Base-by-base conservation (phyloP, 2,888 invertebrate species). In the Sussaba pulchella region DNA sequence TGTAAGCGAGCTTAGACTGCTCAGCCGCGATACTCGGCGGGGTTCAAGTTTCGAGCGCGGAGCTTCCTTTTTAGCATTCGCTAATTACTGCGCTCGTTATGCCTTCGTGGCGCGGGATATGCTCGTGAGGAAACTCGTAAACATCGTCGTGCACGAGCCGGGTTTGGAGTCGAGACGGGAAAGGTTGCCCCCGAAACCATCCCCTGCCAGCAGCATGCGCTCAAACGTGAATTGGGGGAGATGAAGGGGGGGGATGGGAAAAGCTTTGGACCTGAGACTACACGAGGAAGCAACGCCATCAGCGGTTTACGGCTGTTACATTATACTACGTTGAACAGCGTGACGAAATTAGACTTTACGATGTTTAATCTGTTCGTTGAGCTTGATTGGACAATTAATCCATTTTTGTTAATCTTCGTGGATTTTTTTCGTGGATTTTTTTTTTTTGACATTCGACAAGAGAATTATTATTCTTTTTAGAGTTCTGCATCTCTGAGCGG, bases 81-180 rank as follows among this genome's bases (percentile, higher is more conserved):
- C 77, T 81, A 81, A 81, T 81, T 81, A 81, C 77, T 19, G 54
- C 19, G 69, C 81, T 77, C 81, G 73, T 77, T 74, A 77, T 77
- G 70, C 77, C 77, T 74, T 66, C 57, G 57, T 70, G 70, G 57
- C 31, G 59, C 45, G 59, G 57, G 59, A 69, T 77, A 66, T 50
- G 57, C 77, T 70, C 64, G 64, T 59, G 77, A 66, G 77, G 73
- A 81, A 81, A 70, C 81, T 77, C 81, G 73, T 77, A 77, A 81
- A 77, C 81, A 77, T 77, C 19, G 70, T 70, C 66, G 47, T 66
- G 72, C 77, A 76, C 66, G 45, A 63, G 50, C 39, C 41, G 63
- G 39, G 17, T 21, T 19, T 39, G 39, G 66, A 41, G 52, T 17
- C 21, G 50, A 14, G 39, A 17, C 0, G 36, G 61, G 10, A 17